Percentiles rank a stretch among this genome's conserved stretches.
These are phyloP conservation scores for Coboldia fuscipes DNA, from an alignment of 1,140 invertebrate genomes.

Conservation along the genomic window DNA sequence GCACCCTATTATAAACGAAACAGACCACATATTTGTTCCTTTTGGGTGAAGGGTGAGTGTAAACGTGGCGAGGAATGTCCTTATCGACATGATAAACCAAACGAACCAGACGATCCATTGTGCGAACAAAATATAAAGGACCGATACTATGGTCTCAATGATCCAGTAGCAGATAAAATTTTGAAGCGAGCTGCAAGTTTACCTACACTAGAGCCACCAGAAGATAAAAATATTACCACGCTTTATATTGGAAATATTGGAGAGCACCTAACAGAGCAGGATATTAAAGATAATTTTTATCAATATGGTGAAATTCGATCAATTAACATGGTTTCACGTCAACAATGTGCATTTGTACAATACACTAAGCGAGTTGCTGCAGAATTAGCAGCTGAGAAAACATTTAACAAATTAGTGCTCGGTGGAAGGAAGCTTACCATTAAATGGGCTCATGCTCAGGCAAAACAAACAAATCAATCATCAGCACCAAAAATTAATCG, in stretches of 20 bases:
- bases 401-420: conserved; percentile 88
- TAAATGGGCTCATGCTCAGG: conserved; percentile 91
- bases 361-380: conserved; percentile 78
- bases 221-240: conserved; percentile 91
- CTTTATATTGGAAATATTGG: conserved; percentile 89
- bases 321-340: conserved; percentile 74
- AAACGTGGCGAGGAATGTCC: conserved; percentile 98
- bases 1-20: conserved; percentile 98
- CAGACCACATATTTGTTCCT: conserved; percentile 96
- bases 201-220: conserved; percentile 85
- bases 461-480: conserved; percentile 30
- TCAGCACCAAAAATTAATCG: conserved; percentile 22
- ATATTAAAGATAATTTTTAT: conserved; percentile 64
- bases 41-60: conserved; percentile 99
- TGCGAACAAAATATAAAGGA: conserved; percentile 99
- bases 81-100: conserved; percentile 97
- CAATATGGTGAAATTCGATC: conserved; percentile 97
- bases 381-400: conserved; percentile 85
- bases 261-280: conserved; percentile 72
- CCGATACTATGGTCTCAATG: conserved; percentile 93
- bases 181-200: conserved; percentile 81
- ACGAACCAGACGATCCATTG: conserved; percentile 96
- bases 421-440: conserved; percentile 75
- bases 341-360: conserved; percentile 96
- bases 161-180: conserved; percentile 96